phyloP scores from a whole-genome alignment of 2,113 vertebrate species.

The Paedocypris sp. region DNA sequence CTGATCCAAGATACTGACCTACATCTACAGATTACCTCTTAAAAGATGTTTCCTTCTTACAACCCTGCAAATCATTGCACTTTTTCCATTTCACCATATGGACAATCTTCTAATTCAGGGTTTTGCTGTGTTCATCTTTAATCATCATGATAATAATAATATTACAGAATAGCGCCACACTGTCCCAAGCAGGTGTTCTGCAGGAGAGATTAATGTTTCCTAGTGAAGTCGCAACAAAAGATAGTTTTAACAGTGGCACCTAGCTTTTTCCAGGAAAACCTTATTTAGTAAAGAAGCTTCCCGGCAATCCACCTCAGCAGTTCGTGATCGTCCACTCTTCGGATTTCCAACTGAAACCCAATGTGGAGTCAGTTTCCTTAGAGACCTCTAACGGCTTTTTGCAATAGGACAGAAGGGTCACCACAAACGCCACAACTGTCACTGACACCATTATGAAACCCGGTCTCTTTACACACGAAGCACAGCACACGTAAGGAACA shows the following conservation, averaged over 20 bases:
- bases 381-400: constrained; percentile 45
- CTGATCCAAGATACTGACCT: constrained; percentile 21
- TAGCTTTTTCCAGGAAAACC: constrained; percentile 56
- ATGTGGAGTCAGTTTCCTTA: constrained; percentile 61
- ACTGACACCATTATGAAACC: constrained; percentile 28
- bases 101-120: constrained; percentile 15
- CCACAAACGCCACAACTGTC: constrained; percentile 40
- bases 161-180: neutral
- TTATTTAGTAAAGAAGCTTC: constrained; percentile 46
- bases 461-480: constrained; percentile 2
- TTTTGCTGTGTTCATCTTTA: constrained; percentile 31
- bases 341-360: constrained; percentile 60
- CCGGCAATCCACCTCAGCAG: constrained; percentile 49
- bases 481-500: constrained; percentile 15
- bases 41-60: constrained; percentile 33
- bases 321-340: constrained; percentile 42
- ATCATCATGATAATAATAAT: constrained; percentile 31
- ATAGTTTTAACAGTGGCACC: constrained; percentile 42
- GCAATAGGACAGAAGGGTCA: constrained; percentile 46
- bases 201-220: constrained; percentile 43
- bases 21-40: constrained; percentile 38
- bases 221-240: constrained; percentile 36
- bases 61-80: neutral
- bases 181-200: constrained; percentile 35
- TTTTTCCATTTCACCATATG: neutral